These are phyloP conservation scores for Sebastes hubbsi DNA, from an alignment of 2,797 vertebrate species.

Conservation along the genomic window DNA sequence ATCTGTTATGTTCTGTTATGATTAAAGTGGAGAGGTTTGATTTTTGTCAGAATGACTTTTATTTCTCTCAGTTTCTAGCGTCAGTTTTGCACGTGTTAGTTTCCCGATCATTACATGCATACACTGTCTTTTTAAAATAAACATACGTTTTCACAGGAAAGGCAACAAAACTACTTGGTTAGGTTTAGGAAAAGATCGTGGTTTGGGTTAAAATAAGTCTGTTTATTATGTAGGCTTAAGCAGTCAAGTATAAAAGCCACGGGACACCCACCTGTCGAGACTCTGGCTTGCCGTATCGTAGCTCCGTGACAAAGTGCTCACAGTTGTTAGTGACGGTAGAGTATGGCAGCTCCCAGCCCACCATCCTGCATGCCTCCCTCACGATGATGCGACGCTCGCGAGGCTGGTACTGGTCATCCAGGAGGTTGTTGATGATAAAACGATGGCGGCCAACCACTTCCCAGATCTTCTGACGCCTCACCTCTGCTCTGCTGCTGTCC, in stretches of 20 bases:
- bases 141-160: too few species aligned
- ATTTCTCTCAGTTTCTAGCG: not conserved
- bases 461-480: conserved; percentile 76
- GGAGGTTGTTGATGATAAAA: conserved; percentile 79
- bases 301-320: conserved; percentile 84
- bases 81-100: too few species aligned
- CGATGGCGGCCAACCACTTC: conserved; percentile 58
- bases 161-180: too few species aligned
- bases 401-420: conserved; percentile 62
- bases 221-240: not conserved
- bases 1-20: not conserved
- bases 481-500: conserved; percentile 53
- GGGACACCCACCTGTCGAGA: conserved; percentile 77
- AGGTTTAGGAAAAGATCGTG: not conserved
- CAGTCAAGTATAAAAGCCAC: not conserved
- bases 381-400: conserved; percentile 60
- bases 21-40: not conserved
- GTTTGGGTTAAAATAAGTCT: not conserved
- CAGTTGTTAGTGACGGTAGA: conserved; percentile 75
- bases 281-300: conserved; percentile 78
- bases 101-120: too few species aligned
- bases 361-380: conserved; percentile 59
- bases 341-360: conserved; percentile 69
- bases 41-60: not conserved
- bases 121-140: too few species aligned